Evolutionary conservation across 2,888 invertebrate species (phyloP), one percentile per base, ranked within the genome.

Genomic region (Lycaena phlaeas): DNA sequence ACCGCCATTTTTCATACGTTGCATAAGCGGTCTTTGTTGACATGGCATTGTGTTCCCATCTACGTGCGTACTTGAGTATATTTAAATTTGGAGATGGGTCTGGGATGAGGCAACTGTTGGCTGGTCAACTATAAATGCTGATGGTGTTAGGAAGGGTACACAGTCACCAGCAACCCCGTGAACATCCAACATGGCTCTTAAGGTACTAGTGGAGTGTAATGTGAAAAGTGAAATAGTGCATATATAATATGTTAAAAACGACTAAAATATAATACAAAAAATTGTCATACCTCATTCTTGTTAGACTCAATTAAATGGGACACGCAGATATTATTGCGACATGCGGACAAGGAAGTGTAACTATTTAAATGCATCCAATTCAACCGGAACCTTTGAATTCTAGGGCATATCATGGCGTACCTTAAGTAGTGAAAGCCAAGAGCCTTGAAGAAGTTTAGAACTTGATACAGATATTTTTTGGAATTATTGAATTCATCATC

Each of bases 31-130:
- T 64, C 72, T 70, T 82, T 81, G 79, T 82, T 70, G 64, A 63
- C 64, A 62, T n/a, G n/a, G 63, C 75, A 81, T 84, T 82, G 82
- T 82, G 79, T 79, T 69, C 66, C 52, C 57, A 61, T 63, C 69
- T 81, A 84, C 82, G 82, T 82, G 84, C 77, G 82, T 84, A 79
- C 84, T 84, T 84, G 84, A 82, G 73, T 74, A 79, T 82, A 82
- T 84, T 84, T 70, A 84, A 84, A 84, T 84, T 81, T 79, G 78
- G 74, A 82, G 81, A 82, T 78, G 77, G 74, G 68, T 64, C 70
- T 70, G 68, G 82, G 78, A 77, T 84, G 79, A 74, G 54, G 82
- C 82, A 84, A 84, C 68, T 59, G 62, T 51, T 56, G 59, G 56
- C 49, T 55, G 43, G 50, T 57, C 62, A 52, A 67, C 66, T 81